phyloP scores from a whole-genome alignment of 2,113 vertebrate species.

The Syngnathoides biaculeatus region DNA sequence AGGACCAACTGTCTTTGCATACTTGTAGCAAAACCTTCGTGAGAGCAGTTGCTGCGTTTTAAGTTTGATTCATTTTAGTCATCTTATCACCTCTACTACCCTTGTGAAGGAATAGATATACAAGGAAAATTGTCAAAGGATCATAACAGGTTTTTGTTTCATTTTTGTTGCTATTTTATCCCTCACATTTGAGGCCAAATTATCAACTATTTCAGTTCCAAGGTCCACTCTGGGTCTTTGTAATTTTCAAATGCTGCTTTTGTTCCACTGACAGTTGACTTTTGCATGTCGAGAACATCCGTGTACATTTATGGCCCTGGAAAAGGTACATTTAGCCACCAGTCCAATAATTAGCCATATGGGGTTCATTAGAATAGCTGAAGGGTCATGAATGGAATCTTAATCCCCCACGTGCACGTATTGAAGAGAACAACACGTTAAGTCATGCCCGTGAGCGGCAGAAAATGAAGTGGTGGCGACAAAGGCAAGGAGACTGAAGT shows the following conservation, averaged over 20 bases:
- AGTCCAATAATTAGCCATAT: conserved; percentile 1
- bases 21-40: too few relatives aligned
- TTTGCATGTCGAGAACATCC: background rate
- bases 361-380: conserved; percentile 1
- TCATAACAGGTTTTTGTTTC: too few relatives aligned
- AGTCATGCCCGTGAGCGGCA: background rate
- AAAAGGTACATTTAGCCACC: background rate
- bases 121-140: too few relatives aligned
- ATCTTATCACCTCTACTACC: too few relatives aligned
- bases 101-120: too few relatives aligned
- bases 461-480: conserved; percentile 9
- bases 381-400: conserved; percentile 1
- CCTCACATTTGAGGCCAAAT: too few relatives aligned
- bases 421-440: conserved; percentile 4
- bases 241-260: background rate
- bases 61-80: too few relatives aligned
- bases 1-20: too few relatives aligned
- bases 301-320: background rate
- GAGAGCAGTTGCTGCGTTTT: too few relatives aligned
- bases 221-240: too few relatives aligned
- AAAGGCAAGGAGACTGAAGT: background rate
- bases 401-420: background rate
- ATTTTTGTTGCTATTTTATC: too few relatives aligned
- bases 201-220: too few relatives aligned
- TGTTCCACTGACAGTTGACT: background rate